Percentiles rank a stretch among this genome's conserved stretches.
Conservation (phyloP, 1,140 invertebrate genomes). For the Gerris buenoi region DNA sequence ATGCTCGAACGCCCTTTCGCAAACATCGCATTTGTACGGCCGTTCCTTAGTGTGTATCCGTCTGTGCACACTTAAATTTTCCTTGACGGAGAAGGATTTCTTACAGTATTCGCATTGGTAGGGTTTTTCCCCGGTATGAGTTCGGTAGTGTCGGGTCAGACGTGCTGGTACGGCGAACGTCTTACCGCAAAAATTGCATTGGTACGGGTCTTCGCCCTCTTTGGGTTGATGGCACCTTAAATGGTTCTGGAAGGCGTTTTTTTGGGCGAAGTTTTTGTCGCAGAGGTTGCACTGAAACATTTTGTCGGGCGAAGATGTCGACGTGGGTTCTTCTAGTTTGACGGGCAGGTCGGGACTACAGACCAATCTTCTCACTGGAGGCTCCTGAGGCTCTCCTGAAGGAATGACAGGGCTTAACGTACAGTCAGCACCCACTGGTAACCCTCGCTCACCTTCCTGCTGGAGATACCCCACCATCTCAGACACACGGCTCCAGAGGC, state of each 20-base stretch:
- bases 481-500: constrained; percentile 27
- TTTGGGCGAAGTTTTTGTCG: constrained; percentile 41
- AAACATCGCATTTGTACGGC: constrained; percentile 76
- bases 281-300: constrained; percentile 39
- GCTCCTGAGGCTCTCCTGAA: constrained; percentile 6
- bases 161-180: constrained; percentile 82
- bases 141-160: constrained; percentile 76
- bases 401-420: constrained; percentile 21
- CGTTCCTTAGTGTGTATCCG: constrained; percentile 79
- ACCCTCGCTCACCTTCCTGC: constrained; percentile 18
- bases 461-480: constrained; percentile 29
- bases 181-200: constrained; percentile 80
- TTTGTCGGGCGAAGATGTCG: constrained; percentile 18
- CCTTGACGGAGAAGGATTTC: constrained; percentile 81
- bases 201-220: constrained; percentile 56
- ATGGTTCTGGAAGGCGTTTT: constrained; percentile 41
- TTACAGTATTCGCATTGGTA: constrained; percentile 84
- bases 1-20: constrained; percentile 80
- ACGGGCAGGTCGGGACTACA: constrained; percentile 27
- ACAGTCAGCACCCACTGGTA: constrained; percentile 24
- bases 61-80: constrained; percentile 80
- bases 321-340: constrained; percentile 20
- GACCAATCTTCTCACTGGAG: constrained; percentile 24
- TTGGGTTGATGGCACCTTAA: constrained; percentile 37
- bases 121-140: constrained; percentile 72